phyloP scores from a whole-genome alignment of 2,113 vertebrate species.

The Etheostoma spectabile region DNA sequence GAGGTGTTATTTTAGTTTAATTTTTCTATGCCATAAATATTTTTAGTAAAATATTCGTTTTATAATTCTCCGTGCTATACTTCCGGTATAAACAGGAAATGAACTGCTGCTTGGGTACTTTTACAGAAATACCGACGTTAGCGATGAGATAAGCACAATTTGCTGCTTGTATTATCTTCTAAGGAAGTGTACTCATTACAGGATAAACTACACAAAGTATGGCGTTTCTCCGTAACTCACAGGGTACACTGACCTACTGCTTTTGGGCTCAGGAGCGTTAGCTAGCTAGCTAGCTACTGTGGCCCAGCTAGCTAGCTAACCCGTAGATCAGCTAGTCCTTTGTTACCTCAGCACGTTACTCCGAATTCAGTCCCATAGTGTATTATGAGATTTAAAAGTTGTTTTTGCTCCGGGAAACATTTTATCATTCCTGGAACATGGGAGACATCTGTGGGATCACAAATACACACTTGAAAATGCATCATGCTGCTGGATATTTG shows the following conservation, averaged over 20 bases:
- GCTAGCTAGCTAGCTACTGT: not conserved
- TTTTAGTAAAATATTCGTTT: too few relatives aligned
- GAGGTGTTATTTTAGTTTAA: too few relatives aligned
- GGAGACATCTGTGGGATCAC: not conserved
- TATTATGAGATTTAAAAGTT: not conserved
- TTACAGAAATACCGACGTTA: not conserved
- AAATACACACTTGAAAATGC: not conserved
- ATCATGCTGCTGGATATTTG: not conserved
- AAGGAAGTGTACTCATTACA: not conserved
- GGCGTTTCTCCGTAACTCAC: not conserved
- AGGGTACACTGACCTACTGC: not conserved
- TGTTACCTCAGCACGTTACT: too few relatives aligned
- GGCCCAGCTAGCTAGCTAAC: too few relatives aligned
- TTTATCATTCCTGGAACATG: not conserved
- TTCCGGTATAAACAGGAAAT: constrained; percentile 23
- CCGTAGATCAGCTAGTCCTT: too few relatives aligned
- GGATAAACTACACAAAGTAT: not conserved
- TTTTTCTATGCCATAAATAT: too few relatives aligned
- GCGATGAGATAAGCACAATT: not conserved
- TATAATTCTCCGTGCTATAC: not conserved
- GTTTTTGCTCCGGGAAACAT: not conserved
- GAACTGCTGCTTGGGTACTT: not conserved
- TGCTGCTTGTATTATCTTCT: not conserved
- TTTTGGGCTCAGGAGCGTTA: not conserved
- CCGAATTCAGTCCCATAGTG: not conserved